Conservation (phyloP, 2,113 vertebrate genomes). For the Pseudonaja textilis region DNA sequence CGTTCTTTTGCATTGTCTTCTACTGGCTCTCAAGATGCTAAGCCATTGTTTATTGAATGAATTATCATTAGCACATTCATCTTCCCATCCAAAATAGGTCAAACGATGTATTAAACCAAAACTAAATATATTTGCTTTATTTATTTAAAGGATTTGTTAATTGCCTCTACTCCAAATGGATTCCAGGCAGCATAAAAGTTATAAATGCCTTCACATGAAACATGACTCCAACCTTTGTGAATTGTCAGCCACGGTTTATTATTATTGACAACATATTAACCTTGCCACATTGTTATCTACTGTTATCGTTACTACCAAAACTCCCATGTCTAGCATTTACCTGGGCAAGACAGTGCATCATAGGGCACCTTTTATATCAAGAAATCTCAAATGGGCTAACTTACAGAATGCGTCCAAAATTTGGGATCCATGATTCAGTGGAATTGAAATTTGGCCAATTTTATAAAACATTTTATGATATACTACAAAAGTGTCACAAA, state of each 20-base stretch:
- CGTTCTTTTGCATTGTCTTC: background rate
- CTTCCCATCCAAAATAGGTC: background rate
- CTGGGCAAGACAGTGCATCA: too few relatives aligned
- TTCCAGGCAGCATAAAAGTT: background rate
- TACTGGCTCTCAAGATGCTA: background rate
- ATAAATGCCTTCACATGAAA: background rate
- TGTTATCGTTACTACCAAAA: background rate
- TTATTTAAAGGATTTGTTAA: background rate
- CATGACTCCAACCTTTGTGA: background rate
- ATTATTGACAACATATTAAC: background rate
- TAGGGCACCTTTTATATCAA: too few relatives aligned
- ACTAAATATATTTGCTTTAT: background rate
- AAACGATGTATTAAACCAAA: background rate
- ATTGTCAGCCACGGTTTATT: background rate
- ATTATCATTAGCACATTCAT: background rate
- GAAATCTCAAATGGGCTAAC: too few relatives aligned
- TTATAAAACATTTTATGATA: too few relatives aligned
- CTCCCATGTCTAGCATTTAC: too few relatives aligned
- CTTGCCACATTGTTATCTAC: background rate
- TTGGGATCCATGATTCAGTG: too few relatives aligned
- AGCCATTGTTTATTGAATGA: background rate
- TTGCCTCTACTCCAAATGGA: background rate
- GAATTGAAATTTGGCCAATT: too few relatives aligned
- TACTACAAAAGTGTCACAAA: too few relatives aligned
- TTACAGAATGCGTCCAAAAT: too few relatives aligned